Evolutionary conservation across 2,113 vertebrate genomes (phyloP), one percentile per base, ranked within the genome.

Genomic region (Meles meles): DNA sequence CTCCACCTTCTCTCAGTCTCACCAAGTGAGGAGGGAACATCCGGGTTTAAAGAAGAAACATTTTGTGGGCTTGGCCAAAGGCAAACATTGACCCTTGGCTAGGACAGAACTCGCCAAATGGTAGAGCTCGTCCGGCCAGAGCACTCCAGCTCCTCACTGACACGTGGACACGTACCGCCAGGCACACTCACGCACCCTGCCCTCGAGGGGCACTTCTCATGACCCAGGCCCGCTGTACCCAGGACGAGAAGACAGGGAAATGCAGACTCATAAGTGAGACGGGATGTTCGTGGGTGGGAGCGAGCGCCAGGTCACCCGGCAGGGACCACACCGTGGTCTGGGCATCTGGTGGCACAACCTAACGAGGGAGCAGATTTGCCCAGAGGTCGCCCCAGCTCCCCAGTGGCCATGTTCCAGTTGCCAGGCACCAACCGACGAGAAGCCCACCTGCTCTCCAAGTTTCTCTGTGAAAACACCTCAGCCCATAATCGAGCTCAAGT

Each of bases 301-400:
- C 4, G 0, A 17, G 5, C 1, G 5, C 39, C 2, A 1, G 21
- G 21, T 67, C 88, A 8, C 47, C 55, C 4, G 14, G 27, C 44
- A 82, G 34, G 52, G n/a, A 29, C 14, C 47, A 49, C 23, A 14
- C 11, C 34, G 23, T 80, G 6, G 6, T 1, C 3, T 59, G 18
- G 9, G 5, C 3, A 25, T 63, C 5, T 37, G 59, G 37, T 7
- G 1, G 29, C 39, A 37, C 18, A 69, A 31, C 79, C n/a, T 59
- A 61, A 65, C 25, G 20, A 59, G 10, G 17, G 20, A 71, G 55
- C 29, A 49, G 47, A 10, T 21, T 52, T 44, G 14, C 52, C 18
- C 65, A n/a, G 39, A 63, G 7, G 47, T 18, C 34, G 29, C 27
- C 39, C 42, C 20, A 21, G 27, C 27, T 39, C 82, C 63, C 42